Evolutionary conservation across 2,113 vertebrate genomes (phyloP).

Genomic region (Sciurus niger): DNA sequence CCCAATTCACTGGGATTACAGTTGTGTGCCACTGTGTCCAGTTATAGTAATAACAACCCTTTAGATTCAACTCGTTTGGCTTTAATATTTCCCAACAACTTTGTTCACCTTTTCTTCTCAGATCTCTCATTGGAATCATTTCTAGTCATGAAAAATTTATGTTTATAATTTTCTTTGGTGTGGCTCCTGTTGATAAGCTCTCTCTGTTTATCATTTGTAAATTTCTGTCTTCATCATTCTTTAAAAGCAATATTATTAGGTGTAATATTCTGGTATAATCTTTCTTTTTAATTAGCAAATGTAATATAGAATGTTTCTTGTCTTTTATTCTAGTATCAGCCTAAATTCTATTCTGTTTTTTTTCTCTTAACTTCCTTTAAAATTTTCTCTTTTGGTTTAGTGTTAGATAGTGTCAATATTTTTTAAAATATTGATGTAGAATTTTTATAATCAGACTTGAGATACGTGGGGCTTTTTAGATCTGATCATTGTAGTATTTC

Average conservation of each 20-base stretch:
- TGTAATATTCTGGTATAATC: not conserved
- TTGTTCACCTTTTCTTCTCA: not conserved
- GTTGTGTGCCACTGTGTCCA: too few relatives aligned
- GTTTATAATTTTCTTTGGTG: not conserved
- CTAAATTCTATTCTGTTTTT: not conserved
- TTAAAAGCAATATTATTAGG: not conserved
- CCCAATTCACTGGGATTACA: too few relatives aligned
- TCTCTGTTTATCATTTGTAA: not conserved
- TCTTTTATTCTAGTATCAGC: not conserved
- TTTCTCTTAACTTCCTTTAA: not conserved
- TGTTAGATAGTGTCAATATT: not conserved
- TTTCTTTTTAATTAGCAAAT: not conserved
- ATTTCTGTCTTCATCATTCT: not conserved
- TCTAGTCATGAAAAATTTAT: not conserved
- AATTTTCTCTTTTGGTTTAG: not conserved
- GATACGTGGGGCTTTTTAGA: not conserved
- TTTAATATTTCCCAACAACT: not conserved
- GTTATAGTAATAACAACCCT: not conserved
- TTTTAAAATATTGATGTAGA: not conserved
- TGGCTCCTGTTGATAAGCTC: not conserved
- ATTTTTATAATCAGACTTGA: not conserved
- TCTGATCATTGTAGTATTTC: not conserved
- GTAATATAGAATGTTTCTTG: not conserved
- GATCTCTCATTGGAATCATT: not conserved
- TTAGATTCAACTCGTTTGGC: not conserved